Evolutionary conservation across 1,140 invertebrate species (phyloP).

Genomic region (Camponotus pennsylvanicus): DNA sequence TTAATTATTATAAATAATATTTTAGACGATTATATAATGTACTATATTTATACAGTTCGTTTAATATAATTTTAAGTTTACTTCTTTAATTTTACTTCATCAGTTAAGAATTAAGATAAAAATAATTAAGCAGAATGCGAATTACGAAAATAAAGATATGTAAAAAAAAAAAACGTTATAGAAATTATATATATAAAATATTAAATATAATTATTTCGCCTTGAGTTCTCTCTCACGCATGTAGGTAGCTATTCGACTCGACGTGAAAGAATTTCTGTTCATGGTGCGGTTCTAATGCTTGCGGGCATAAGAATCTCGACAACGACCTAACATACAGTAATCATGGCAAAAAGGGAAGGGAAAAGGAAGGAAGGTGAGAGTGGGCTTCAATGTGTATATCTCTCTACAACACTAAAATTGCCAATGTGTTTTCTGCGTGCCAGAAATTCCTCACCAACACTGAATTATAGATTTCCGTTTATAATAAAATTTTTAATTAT

Average conservation of each 20-base stretch:
- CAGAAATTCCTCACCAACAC: slow-evolving; percentile 54
- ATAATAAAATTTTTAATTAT: not conserved
- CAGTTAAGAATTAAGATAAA: not conserved
- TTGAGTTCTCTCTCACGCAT: slow-evolving; percentile 24
- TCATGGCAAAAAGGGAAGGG: slow-evolving; percentile 68
- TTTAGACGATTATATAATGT: too few relatives aligned
- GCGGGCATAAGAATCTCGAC: slow-evolving; percentile 49
- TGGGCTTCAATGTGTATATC: slow-evolving; percentile 53
- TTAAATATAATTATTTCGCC: slow-evolving; percentile 45
- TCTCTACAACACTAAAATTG: slow-evolving; percentile 41
- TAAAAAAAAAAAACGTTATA: slow-evolving; percentile 53
- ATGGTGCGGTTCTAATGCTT: slow-evolving; percentile 43
- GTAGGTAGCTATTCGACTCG: slow-evolving; percentile 34
- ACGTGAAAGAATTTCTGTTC: slow-evolving; percentile 59
- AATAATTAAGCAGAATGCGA: not conserved
- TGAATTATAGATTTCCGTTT: slow-evolving; percentile 60
- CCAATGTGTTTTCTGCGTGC: slow-evolving; percentile 55
- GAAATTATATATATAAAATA: slow-evolving; percentile 2
- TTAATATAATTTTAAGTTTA: not conserved
- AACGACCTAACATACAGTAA: slow-evolving; percentile 56
- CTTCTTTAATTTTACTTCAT: not conserved
- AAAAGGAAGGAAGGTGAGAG: slow-evolving; percentile 74
- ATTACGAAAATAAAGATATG: slow-evolving; percentile 24
- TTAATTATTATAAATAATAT: too few relatives aligned
- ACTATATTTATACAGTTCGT: too few relatives aligned